Evolutionary conservation across 2,888 invertebrate genomes (phyloP).

Genomic region (Leptarthrus brevirostris): DNA sequence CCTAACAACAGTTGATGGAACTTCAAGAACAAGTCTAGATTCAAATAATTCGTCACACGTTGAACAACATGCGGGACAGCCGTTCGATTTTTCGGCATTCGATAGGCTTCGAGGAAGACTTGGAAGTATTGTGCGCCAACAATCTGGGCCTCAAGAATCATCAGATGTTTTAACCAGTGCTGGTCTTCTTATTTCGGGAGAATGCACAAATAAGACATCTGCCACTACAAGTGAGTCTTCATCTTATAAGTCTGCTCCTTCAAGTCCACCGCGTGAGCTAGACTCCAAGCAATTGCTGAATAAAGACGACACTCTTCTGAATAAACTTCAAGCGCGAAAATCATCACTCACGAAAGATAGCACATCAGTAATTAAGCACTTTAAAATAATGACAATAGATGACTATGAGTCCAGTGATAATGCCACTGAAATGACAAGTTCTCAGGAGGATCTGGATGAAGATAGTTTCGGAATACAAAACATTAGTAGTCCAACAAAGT

Average conservation of each 20-base stretch:
- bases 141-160: slow-evolving; percentile 62
- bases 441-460: slow-evolving; percentile 60
- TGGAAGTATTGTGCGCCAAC: slow-evolving; percentile 75
- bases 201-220: slow-evolving; percentile 57
- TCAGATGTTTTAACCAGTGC: slow-evolving; percentile 66
- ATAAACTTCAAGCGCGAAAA: slow-evolving; percentile 73
- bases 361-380: slow-evolving; percentile 51
- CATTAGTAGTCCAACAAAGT: slow-evolving; percentile 67
- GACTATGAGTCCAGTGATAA: slow-evolving; percentile 49
- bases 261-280: slow-evolving; percentile 71
- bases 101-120: slow-evolving; percentile 72
- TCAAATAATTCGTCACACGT: slow-evolving; percentile 61
- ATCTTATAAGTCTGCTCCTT: slow-evolving; percentile 67
- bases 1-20: slow-evolving; percentile 65
- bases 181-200: slow-evolving; percentile 70
- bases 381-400: slow-evolving; percentile 61
- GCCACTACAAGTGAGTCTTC: slow-evolving; percentile 47
- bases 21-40: slow-evolving; percentile 66
- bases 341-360: slow-evolving; percentile 54
- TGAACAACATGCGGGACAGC: slow-evolving; percentile 53
- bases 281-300: slow-evolving; percentile 70
- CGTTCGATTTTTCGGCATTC: slow-evolving; percentile 69
- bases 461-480: slow-evolving; percentile 55
- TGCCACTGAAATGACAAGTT: slow-evolving; percentile 59
- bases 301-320: slow-evolving; percentile 81